Percentiles rank a stretch among this genome's conserved stretches.
Conservation (phyloP, 2,888 invertebrate genomes). For the Uloborus plumipes region DNA sequence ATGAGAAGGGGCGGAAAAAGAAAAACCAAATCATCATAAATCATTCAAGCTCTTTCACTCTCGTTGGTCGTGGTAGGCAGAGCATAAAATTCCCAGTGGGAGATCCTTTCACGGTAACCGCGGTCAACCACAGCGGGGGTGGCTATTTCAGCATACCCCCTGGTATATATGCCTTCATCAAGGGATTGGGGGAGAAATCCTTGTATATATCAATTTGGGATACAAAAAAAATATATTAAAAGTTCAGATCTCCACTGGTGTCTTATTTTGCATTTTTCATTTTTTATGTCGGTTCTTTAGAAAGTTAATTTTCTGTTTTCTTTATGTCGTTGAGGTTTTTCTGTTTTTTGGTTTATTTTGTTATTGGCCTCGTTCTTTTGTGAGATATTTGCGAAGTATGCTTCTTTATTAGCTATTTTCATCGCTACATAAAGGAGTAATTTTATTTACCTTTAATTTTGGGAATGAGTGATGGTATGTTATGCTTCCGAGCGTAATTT, state of each 20-base stretch:
- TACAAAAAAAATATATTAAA: slow-evolving; percentile 23
- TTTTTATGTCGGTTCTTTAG: background rate
- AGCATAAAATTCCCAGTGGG: slow-evolving; percentile 63
- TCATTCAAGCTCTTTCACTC: slow-evolving; percentile 50
- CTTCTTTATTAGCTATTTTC: too few relatives aligned
- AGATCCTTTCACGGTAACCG: slow-evolving; percentile 53
- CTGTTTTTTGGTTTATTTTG: background rate
- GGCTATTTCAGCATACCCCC: slow-evolving; percentile 12
- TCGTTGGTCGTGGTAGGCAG: slow-evolving; percentile 36
- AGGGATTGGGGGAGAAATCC: slow-evolving; percentile 19
- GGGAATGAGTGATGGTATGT: too few relatives aligned
- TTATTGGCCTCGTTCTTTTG: background rate
- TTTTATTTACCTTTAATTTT: too few relatives aligned
- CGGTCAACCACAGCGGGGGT: slow-evolving; percentile 49
- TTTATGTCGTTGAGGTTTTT: background rate
- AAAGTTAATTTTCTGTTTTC: slow-evolving; percentile 10
- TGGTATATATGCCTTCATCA: slow-evolving; percentile 17
- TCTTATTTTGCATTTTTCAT: background rate
- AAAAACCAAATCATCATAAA: slow-evolving; percentile 58
- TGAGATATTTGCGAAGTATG: background rate
- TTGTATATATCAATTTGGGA: slow-evolving; percentile 12
- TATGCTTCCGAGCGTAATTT: too few relatives aligned
- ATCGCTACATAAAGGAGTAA: too few relatives aligned
- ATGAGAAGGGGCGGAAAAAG: slow-evolving; percentile 31
- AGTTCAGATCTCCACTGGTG: slow-evolving; percentile 11